phyloP scores from a whole-genome alignment of 2,888 invertebrate genomes.

The Luperina nickerlii region DNA sequence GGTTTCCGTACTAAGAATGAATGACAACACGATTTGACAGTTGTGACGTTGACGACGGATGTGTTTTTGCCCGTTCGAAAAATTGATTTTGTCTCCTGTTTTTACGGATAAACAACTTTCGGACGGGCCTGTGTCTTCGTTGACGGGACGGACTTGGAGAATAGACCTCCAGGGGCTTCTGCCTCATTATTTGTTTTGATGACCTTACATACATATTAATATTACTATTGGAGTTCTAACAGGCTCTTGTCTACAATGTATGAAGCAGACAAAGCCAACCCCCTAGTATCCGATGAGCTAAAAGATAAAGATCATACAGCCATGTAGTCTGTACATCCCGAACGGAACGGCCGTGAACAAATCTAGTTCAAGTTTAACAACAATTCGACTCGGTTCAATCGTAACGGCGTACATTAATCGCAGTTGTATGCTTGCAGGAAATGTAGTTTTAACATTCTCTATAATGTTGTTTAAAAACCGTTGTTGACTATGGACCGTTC shows the following conservation, averaged over 20 bases:
- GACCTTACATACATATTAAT: neutral
- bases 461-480: neutral
- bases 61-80: no score
- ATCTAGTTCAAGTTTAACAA: slow-evolving; percentile 53
- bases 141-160: no score
- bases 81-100: no score
- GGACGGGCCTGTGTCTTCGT: no score
- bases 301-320: slow-evolving; percentile 18
- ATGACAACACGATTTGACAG: no score
- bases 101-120: no score
- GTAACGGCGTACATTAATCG: slow-evolving; percentile 11
- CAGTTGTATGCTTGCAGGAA: slow-evolving; percentile 8
- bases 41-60: no score
- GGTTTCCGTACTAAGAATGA: no score
- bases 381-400: slow-evolving; percentile 24
- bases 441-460: neutral
- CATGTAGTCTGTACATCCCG: slow-evolving; percentile 34
- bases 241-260: neutral
- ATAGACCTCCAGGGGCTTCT: neutral
- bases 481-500: neutral
- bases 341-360: slow-evolving; percentile 36
- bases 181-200: neutral
- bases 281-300: neutral
- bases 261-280: slow-evolving; percentile 10
- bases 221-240: neutral